Evolutionary conservation across 2,888 invertebrate species (phyloP).

Genomic region (Drosophila multiciliata): DNA sequence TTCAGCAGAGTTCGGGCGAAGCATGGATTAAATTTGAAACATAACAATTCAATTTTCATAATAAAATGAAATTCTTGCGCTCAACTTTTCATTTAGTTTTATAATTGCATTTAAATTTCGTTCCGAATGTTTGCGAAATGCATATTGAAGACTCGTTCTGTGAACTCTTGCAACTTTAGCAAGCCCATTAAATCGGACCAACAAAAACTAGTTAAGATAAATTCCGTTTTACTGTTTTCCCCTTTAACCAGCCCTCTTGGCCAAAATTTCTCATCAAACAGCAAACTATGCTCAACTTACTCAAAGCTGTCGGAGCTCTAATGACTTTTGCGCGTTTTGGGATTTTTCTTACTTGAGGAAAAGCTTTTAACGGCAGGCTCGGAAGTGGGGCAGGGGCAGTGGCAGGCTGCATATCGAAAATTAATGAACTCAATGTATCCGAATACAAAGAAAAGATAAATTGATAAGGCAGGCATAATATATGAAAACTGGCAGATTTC

Average conservation of each 20-base stretch:
- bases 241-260: not conserved
- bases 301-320: slow-evolving; percentile 28
- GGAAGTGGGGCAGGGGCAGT: not conserved
- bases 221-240: slow-evolving; percentile 35
- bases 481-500: slow-evolving; percentile 45
- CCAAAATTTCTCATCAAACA: too few relatives aligned
- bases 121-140: not conserved
- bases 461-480: slow-evolving; percentile 22
- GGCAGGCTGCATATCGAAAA: slow-evolving; percentile 30
- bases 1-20: not conserved
- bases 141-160: not conserved
- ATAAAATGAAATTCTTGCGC: not conserved
- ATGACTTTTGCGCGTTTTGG: slow-evolving; percentile 36
- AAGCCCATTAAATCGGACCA: slow-evolving; percentile 15
- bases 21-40: not conserved
- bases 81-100: not conserved
- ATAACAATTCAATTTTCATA: not conserved
- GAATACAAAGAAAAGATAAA: slow-evolving; percentile 22
- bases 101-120: not conserved
- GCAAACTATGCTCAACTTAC: slow-evolving; percentile 18
- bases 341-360: not conserved
- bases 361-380: slow-evolving; percentile 26
- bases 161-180: not conserved
- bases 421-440: slow-evolving; percentile 46
- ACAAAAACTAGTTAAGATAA: slow-evolving; percentile 40